A percentile compares a stretch with the other conserved stretches of the same genome.
Conservation (phyloP, 2,113 vertebrate species). For the Sinocyclocheilus anshuiensis region DNA sequence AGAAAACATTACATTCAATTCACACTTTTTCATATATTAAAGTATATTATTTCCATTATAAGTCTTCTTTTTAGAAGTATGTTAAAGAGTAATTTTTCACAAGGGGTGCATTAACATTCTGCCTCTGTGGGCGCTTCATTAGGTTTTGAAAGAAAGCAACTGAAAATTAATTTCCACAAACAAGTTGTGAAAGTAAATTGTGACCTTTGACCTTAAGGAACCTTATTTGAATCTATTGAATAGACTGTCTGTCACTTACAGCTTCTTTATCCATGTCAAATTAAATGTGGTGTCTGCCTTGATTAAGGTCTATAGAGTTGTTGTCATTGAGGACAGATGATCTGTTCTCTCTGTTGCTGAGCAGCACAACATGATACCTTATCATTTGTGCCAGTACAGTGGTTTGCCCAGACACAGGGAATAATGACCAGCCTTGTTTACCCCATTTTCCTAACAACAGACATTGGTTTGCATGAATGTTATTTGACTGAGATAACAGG, state of each 20-base stretch:
- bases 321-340: conserved; percentile 1
- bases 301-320: not conserved
- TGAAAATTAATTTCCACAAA: not conserved
- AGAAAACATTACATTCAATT: too few species aligned
- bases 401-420: conserved; percentile 34
- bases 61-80: not conserved
- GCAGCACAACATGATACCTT: conserved; percentile 41
- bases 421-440: conserved; percentile 53
- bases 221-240: not conserved
- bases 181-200: not conserved
- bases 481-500: conserved; percentile 57
- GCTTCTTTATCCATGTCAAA: not conserved
- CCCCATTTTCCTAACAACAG: conserved; percentile 41
- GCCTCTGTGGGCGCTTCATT: not conserved
- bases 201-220: not conserved
- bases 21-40: too few species aligned
- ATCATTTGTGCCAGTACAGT: conserved; percentile 33
- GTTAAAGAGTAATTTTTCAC: not conserved
- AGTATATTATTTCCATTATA: too few species aligned
- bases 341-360: conserved; percentile 24
- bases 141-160: not conserved
- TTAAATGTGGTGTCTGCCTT: not conserved
- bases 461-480: conserved; percentile 53
- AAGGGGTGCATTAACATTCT: not conserved
- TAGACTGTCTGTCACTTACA: not conserved